These are phyloP conservation scores for Pangasianodon gigas DNA, from an alignment of 2,113 vertebrate genomes.

Conservation along the genomic window DNA sequence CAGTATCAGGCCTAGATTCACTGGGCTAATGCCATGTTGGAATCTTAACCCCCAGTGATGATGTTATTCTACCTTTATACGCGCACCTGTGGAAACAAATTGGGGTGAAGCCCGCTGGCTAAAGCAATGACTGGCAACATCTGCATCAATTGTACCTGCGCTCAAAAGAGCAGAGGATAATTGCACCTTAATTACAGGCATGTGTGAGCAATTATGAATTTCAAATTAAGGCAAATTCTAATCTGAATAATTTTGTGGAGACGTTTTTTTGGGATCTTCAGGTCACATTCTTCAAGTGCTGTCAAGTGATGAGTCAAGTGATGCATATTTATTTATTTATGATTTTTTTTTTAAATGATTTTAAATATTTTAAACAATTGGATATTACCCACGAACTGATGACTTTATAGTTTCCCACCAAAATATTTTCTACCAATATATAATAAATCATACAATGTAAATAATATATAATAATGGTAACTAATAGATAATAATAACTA, in stretches of 20 bases:
- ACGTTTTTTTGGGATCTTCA: neutral
- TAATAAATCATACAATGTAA: neutral
- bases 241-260: conserved; percentile 19
- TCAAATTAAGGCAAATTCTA: conserved; percentile 29
- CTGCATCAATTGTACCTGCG: conserved; percentile 48
- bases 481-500: neutral
- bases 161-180: conserved; percentile 38
- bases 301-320: conserved; percentile 17
- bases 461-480: neutral
- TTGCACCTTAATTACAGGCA: conserved; percentile 40
- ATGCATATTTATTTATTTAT: neutral
- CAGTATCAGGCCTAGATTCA: conserved; percentile 20
- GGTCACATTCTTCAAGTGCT: neutral
- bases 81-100: conserved; percentile 43
- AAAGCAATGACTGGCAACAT: conserved; percentile 42
- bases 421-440: no score
- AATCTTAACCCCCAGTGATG: conserved; percentile 22
- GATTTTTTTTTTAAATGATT: no score
- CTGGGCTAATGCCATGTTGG: conserved; percentile 24
- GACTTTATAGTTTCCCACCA: no score
- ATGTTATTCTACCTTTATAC: conserved; percentile 33
- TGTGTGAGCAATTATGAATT: conserved; percentile 38
- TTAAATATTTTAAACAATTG: no score
- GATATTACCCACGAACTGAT: no score
- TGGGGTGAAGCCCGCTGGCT: conserved; percentile 37